A percentile compares a stretch with the other conserved stretches of the same genome.
Evolutionary conservation across 2,113 vertebrate genomes (phyloP).

Genomic region (Heterocephalus glaber): DNA sequence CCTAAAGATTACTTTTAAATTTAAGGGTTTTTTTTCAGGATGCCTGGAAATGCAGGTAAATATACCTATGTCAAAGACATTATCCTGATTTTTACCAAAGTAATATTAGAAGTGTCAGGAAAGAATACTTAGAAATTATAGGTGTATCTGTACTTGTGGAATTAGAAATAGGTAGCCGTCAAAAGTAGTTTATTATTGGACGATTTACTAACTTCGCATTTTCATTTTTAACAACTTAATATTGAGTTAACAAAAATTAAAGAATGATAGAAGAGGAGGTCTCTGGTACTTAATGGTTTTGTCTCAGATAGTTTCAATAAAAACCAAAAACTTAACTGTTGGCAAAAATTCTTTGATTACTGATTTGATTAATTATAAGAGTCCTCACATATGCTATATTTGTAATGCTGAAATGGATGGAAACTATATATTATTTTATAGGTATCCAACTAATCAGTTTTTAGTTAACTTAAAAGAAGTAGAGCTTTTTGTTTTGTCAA

Average conservation of each 20-base stretch:
- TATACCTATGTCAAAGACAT: not conserved
- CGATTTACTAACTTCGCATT: not conserved
- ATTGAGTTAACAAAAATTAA: conserved; percentile 51
- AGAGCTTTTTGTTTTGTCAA: conserved; percentile 6
- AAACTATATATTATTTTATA: not conserved
- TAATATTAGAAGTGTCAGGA: not conserved
- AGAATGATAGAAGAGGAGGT: not conserved
- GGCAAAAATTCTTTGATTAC: not conserved
- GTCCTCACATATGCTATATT: not conserved
- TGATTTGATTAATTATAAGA: not conserved
- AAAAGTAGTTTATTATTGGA: not conserved
- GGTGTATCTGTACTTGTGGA: not conserved
- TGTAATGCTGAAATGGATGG: not conserved
- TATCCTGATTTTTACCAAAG: not conserved
- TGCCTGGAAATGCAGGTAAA: not conserved
- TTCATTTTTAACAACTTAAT: not conserved
- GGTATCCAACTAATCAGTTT: not conserved
- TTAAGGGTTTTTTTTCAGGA: not conserved
- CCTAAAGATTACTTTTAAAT: not conserved
- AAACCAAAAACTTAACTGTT: not conserved
- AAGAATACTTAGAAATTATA: conserved; percentile 18
- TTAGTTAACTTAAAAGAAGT: not conserved
- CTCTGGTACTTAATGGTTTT: conserved; percentile 14
- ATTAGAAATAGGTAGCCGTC: not conserved
- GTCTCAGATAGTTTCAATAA: conserved; percentile 15